Evolutionary conservation across 2,113 vertebrate genomes (phyloP).

Genomic region (Aramus guarauna): DNA sequence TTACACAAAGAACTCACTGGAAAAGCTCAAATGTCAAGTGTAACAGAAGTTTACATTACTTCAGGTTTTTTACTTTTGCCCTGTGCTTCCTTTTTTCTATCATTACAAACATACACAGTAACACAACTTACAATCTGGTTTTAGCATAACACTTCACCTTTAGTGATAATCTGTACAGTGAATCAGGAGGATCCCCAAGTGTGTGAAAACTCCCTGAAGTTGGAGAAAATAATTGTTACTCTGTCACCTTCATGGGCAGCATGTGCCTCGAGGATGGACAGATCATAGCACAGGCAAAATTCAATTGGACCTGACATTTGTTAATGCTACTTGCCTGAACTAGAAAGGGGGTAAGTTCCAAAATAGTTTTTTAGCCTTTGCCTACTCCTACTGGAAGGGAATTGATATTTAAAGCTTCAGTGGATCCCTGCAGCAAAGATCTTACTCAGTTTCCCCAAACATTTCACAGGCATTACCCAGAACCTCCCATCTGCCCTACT

Average conservation of each 20-base stretch:
- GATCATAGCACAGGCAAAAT: not conserved
- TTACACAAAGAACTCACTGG: constrained; percentile 32
- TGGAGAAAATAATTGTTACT: not conserved
- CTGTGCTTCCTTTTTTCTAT: not conserved
- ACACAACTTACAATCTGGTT: not conserved
- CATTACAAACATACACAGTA: not conserved
- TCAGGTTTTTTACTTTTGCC: constrained; percentile 27
- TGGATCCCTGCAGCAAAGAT: not conserved
- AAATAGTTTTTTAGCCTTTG: not conserved
- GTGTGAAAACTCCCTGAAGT: not conserved
- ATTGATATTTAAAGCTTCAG: not conserved
- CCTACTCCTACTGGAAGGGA: not conserved
- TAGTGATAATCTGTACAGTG: not conserved
- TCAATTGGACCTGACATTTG: not conserved
- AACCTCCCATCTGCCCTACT: not conserved
- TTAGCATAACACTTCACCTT: not conserved
- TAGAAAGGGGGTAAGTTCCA: not conserved
- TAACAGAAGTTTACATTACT: constrained; percentile 41
- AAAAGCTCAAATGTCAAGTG: constrained; percentile 46
- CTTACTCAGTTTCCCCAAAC: not conserved
- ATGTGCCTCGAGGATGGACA: not conserved
- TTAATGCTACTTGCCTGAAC: not conserved
- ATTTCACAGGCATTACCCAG: not conserved
- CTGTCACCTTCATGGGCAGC: not conserved
- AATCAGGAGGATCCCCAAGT: not conserved